Percentiles rank a stretch among this genome's conserved stretches.
Conservation (phyloP, 2,113 vertebrate genomes). For the Galbula dea region DNA sequence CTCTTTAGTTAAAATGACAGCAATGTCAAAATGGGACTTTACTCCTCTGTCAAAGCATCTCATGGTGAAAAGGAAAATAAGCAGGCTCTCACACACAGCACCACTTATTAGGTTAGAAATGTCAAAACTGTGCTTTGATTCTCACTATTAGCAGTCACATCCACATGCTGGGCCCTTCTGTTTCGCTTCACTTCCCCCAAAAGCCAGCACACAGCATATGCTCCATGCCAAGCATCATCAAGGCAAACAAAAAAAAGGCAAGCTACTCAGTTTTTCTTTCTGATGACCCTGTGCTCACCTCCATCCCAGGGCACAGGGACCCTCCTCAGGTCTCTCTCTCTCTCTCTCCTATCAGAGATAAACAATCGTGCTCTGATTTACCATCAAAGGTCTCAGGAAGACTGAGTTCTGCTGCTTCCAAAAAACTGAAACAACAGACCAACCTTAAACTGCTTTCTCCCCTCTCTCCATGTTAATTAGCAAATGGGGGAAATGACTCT, state of each 20-base stretch:
- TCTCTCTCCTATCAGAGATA: background rate
- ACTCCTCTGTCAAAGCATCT: constrained; percentile 63
- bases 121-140: constrained; percentile 65
- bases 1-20: constrained; percentile 69
- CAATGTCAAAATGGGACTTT: constrained; percentile 67
- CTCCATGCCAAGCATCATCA: background rate
- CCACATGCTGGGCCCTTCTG: constrained; percentile 60
- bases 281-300: background rate
- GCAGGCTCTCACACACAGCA: constrained; percentile 28
- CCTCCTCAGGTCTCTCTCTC: background rate
- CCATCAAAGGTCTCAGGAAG: background rate
- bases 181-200: constrained; percentile 35
- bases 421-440: background rate
- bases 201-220: constrained; percentile 16
- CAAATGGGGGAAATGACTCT: background rate
- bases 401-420: background rate
- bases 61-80: constrained; percentile 65
- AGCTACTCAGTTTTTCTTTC: background rate
- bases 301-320: rapidly evolving
- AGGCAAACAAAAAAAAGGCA: background rate
- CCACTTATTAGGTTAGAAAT: constrained; percentile 65
- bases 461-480: constrained; percentile 1
- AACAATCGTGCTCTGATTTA: background rate
- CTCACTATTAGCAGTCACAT: constrained; percentile 55
- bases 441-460: background rate